Percentiles rank a stretch among this genome's conserved stretches.
These are phyloP conservation scores for Xenus cinereus DNA, from an alignment of 2,113 vertebrate species.

Conservation along the genomic window DNA sequence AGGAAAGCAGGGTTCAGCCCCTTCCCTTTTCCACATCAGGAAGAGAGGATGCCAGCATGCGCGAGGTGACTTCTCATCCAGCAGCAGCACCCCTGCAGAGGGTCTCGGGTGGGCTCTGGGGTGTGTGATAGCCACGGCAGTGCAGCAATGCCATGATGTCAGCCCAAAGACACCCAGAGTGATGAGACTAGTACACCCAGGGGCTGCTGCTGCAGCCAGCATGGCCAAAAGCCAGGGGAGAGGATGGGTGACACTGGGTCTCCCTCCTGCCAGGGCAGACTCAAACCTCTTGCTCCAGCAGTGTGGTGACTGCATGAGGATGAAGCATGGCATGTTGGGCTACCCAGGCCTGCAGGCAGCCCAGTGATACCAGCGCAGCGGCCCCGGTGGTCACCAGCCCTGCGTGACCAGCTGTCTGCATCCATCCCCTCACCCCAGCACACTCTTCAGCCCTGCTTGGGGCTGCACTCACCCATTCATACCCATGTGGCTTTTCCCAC, in stretches of 20 bases:
- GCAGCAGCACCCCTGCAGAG: background rate
- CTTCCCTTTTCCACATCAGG: background rate
- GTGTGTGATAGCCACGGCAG: background rate
- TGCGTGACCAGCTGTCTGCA: background rate
- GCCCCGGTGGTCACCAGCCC: background rate
- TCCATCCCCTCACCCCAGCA: background rate
- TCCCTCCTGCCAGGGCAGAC: background rate
- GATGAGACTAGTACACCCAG: fast-evolving
- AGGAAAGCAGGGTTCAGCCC: background rate
- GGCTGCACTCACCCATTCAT: background rate
- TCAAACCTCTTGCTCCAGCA: background rate
- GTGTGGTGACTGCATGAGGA: background rate
- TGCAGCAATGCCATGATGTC: fast-evolving
- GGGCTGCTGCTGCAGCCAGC: background rate
- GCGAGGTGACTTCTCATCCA: fast-evolving
- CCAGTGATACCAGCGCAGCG: fast-evolving
- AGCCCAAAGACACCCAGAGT: background rate
- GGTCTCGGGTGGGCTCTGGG: background rate
- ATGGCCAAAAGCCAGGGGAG: fast-evolving
- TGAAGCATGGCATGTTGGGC: background rate
- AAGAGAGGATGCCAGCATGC: background rate
- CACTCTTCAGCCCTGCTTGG: background rate
- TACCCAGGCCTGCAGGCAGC: background rate
- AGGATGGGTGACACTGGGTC: background rate
- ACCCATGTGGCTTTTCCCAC: background rate